Evolutionary conservation across 2,888 invertebrate species (phyloP).

Genomic region (Zeuzera pyrina): DNA sequence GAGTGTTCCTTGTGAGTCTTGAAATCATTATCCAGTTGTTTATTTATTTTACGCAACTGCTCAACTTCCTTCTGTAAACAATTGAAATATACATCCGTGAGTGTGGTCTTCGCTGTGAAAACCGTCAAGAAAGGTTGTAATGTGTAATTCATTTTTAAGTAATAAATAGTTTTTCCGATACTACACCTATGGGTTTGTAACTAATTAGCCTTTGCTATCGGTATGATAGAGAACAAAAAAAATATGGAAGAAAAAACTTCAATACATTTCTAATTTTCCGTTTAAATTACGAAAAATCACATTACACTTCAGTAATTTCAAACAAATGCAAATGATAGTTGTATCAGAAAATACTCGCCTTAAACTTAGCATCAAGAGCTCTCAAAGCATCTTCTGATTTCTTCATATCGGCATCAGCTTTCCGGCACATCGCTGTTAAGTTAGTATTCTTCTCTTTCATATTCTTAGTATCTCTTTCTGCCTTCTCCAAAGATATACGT

Average conservation of each 20-base stretch:
- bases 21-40: slow-evolving; percentile 61
- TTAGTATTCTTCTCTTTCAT: slow-evolving; percentile 57
- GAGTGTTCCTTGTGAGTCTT: slow-evolving; percentile 53
- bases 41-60: slow-evolving; percentile 46
- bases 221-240: neutral
- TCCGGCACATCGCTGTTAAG: slow-evolving; percentile 56
- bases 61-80: slow-evolving; percentile 48
- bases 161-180: too few relatives aligned
- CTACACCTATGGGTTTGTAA: too few relatives aligned
- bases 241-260: neutral
- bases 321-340: neutral
- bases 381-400: slow-evolving; percentile 62
- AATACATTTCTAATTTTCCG: neutral
- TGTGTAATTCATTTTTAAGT: too few relatives aligned
- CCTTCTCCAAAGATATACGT: slow-evolving; percentile 65
- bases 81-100: too few relatives aligned
- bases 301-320: too few relatives aligned
- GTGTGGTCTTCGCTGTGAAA: too few relatives aligned
- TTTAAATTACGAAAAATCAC: too few relatives aligned
- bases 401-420: slow-evolving; percentile 63
- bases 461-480: slow-evolving; percentile 68
- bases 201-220: too few relatives aligned
- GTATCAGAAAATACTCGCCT: too few relatives aligned
- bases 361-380: slow-evolving; percentile 49
- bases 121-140: too few relatives aligned